Evolutionary conservation across 2,113 vertebrate species (phyloP).

Genomic region (Cryptotis parvus): DNA sequence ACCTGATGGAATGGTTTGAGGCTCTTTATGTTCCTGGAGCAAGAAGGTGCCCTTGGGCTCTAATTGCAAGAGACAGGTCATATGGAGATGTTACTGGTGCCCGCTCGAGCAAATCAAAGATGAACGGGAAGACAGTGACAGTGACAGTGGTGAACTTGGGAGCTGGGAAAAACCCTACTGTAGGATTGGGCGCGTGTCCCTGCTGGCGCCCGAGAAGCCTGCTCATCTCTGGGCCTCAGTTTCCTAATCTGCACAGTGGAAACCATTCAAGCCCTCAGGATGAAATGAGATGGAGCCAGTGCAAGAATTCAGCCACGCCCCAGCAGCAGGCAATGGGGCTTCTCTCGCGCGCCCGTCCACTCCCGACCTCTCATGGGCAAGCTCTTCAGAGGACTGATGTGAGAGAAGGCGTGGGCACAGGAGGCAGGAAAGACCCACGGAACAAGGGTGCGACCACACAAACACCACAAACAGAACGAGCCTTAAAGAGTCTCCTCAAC

Average conservation of each 20-base stretch:
- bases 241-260: neutral
- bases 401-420: neutral
- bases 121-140: no score
- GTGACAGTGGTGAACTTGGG: neutral
- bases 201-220: neutral
- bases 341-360: accelerated
- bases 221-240: neutral
- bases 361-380: neutral
- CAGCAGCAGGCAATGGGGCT: neutral
- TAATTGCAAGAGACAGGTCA: no score
- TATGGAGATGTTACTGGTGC: no score
- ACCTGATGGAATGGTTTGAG: no score
- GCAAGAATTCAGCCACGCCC: neutral
- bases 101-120: no score
- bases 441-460: no score
- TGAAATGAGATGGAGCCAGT: neutral
- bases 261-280: neutral
- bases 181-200: no score
- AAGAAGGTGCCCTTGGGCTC: no score
- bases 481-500: no score
- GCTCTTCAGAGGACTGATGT: neutral
- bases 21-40: no score
- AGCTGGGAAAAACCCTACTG: neutral
- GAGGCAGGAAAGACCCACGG: neutral
- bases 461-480: no score